Percentiles rank a stretch among this genome's conserved stretches.
Evolutionary conservation across 2,888 invertebrate species (phyloP).

Genomic region (Plagiodera versicolora): DNA sequence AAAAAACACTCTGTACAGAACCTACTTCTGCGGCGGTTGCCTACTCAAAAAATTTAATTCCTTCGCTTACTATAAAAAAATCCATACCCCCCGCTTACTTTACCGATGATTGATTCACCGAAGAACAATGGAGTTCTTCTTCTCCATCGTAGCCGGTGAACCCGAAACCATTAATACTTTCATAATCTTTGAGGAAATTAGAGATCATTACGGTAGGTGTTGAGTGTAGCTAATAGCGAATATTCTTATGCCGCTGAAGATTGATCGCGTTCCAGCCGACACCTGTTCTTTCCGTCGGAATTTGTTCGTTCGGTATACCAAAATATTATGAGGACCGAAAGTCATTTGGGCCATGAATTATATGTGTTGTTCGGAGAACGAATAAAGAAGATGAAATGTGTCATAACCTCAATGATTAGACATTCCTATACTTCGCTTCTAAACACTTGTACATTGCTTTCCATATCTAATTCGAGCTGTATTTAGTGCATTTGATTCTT

Average conservation of each 20-base stretch:
- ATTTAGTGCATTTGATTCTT: too few species aligned
- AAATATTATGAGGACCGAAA: slow-evolving; percentile 16
- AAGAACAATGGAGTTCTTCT: slow-evolving; percentile 1
- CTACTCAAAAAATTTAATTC: not conserved
- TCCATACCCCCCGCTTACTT: slow-evolving; percentile 6
- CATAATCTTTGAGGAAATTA: slow-evolving; percentile 33
- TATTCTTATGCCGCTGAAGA: slow-evolving; percentile 31
- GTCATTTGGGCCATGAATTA: slow-evolving; percentile 5
- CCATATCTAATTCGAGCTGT: too few species aligned
- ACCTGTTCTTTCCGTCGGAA: slow-evolving; percentile 24
- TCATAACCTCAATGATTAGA: too few species aligned
- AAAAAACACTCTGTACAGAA: too few species aligned
- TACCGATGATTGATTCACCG: not conserved
- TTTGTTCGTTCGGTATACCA: slow-evolving; percentile 11
- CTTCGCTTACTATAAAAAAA: not conserved
- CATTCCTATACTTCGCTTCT: too few species aligned
- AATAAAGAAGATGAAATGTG: not conserved
- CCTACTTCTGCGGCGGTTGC: too few species aligned
- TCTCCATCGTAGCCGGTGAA: slow-evolving; percentile 15
- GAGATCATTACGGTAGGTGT: slow-evolving; percentile 35
- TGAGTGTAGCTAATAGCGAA: slow-evolving; percentile 33
- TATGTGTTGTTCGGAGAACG: not conserved
- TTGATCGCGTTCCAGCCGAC: slow-evolving; percentile 25
- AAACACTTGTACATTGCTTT: too few species aligned
- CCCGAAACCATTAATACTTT: slow-evolving; percentile 24